phyloP scores from a whole-genome alignment of 2,797 vertebrate species.

The Coranthus polyacanthus region DNA sequence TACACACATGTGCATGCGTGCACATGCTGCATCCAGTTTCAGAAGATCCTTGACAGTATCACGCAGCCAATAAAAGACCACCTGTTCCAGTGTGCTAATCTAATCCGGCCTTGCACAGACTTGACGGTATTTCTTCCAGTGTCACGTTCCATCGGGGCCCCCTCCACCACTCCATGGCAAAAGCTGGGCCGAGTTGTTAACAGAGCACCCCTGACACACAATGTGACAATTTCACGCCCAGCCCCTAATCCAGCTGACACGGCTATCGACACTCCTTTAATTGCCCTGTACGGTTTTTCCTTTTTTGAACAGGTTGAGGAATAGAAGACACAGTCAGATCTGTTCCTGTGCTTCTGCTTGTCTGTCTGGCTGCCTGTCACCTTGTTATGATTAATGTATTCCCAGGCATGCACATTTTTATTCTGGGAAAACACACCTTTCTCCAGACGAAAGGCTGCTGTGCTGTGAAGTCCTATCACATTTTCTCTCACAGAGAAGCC shows the following conservation, averaged over 20 bases:
- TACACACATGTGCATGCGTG: slow-evolving; percentile 35
- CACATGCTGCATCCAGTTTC: slow-evolving; percentile 74
- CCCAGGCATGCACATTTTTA: slow-evolving; percentile 70
- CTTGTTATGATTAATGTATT: slow-evolving; percentile 83
- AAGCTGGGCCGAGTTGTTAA: slow-evolving; percentile 77
- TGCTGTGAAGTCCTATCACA: slow-evolving; percentile 71
- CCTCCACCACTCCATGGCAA: slow-evolving; percentile 58
- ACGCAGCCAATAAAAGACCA: slow-evolving; percentile 85
- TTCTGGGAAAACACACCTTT: slow-evolving; percentile 70
- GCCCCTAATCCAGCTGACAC: slow-evolving; percentile 82
- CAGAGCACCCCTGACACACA: slow-evolving; percentile 75
- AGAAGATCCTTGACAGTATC: slow-evolving; percentile 82
- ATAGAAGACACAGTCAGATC: slow-evolving; percentile 70
- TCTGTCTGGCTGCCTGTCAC: slow-evolving; percentile 77
- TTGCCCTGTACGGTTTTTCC: slow-evolving; percentile 72
- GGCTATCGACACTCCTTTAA: slow-evolving; percentile 78
- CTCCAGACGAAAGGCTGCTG: slow-evolving; percentile 52
- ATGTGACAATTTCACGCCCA: slow-evolving; percentile 83
- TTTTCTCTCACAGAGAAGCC: slow-evolving; percentile 45
- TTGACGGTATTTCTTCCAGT: slow-evolving; percentile 72
- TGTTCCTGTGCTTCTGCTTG: slow-evolving; percentile 63
- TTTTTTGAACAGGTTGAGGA: slow-evolving; percentile 69
- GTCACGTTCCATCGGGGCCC: slow-evolving; percentile 75
- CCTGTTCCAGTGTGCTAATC: slow-evolving; percentile 85
- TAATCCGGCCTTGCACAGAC: slow-evolving; percentile 81